Evolutionary conservation across 2,888 invertebrate genomes (phyloP), one percentile per base, ranked within the genome.

Genomic region (Globia sparganii): DNA sequence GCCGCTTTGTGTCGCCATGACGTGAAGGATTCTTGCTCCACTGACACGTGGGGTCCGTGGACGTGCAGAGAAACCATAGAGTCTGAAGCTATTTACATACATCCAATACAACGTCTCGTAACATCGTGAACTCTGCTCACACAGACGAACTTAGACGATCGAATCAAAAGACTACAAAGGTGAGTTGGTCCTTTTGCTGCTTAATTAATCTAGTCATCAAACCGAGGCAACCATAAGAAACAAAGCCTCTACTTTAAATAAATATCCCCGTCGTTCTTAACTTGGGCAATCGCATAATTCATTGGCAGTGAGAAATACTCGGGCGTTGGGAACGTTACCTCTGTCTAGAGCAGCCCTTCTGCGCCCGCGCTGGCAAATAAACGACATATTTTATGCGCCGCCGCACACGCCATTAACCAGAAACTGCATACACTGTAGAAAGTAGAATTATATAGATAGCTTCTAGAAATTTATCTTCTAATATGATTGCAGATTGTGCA

Each of bases 1-100:
- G 83, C 81, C 80, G 88, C 91, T 92, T 95, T 94, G 94, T 94
- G 89, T 81, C 77, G 84, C 82, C 87, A 91, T 95, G 95, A 95
- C 94, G 88, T 31, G 91, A 82, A 81, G 73, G 79, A 87, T 88
- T 89, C 86, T 85, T 78, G 75, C 61, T 82, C 79, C 59, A 76
- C 72, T 72, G 73, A 77, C 43, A 66, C 18, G 71, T 69, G 88
- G 88, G 90, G 68, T 81, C 88, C 85, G 82, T 77, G 31, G 75
- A 46, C 31, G 21, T 31, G 4, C 21, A 9, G 40, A n/a, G 25
- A 77, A 81, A 71, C 67, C 77, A 37, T 40, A 25, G 28, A 15
- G 9, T n/a, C 6, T 11, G 11, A 61, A 74, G 37, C 5, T 37
- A 59, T n/a, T 49, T 4, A 21, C 3, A 21, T 2, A 15, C 21